A percentile compares a stretch with the other conserved stretches of the same genome.
Evolutionary conservation across 2,888 invertebrate genomes (phyloP).

Genomic region (Punctoribates punctum): DNA sequence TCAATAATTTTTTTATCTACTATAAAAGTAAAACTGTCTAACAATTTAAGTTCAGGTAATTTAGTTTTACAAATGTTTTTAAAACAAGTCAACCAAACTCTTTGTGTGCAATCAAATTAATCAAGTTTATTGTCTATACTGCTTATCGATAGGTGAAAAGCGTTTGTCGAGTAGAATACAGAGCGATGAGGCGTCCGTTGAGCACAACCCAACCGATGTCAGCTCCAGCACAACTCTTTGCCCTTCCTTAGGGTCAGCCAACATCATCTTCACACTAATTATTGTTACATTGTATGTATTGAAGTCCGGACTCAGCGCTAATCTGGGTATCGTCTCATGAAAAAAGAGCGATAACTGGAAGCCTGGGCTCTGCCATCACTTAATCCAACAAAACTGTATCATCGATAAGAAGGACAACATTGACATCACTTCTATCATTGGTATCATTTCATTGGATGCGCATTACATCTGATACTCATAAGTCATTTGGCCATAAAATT

Average conservation of each 20-base stretch:
- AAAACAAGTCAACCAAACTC: slow-evolving; percentile 2
- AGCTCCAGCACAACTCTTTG: neutral
- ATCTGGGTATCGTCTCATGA: slow-evolving; percentile 1
- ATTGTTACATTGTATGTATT: neutral
- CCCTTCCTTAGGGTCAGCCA: neutral
- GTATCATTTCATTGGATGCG: slow-evolving; percentile 10
- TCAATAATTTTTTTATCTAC: too few species aligned
- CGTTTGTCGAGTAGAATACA: slow-evolving; percentile 41
- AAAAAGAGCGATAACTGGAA: neutral
- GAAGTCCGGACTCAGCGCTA: neutral
- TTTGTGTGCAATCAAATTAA: slow-evolving; percentile 18
- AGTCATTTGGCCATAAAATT: slow-evolving; percentile 14
- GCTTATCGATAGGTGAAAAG: slow-evolving; percentile 37
- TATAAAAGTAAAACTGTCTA: too few species aligned
- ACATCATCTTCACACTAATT: neutral
- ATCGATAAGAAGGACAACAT: neutral
- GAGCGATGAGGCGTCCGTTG: slow-evolving; percentile 26
- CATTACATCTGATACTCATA: slow-evolving; percentile 5
- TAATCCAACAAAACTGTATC: too few species aligned
- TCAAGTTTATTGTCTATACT: slow-evolving; percentile 21
- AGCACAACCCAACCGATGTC: slow-evolving; percentile 2
- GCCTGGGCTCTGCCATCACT: neutral
- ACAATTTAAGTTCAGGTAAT: slow-evolving; percentile 11
- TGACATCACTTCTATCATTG: slow-evolving; percentile 8
- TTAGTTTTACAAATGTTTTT: slow-evolving; percentile 25